Percentiles rank a stretch among this genome's conserved stretches.
phyloP scores from a whole-genome alignment of 2,797 vertebrate species.

The Gephyroberyx darwinii region DNA sequence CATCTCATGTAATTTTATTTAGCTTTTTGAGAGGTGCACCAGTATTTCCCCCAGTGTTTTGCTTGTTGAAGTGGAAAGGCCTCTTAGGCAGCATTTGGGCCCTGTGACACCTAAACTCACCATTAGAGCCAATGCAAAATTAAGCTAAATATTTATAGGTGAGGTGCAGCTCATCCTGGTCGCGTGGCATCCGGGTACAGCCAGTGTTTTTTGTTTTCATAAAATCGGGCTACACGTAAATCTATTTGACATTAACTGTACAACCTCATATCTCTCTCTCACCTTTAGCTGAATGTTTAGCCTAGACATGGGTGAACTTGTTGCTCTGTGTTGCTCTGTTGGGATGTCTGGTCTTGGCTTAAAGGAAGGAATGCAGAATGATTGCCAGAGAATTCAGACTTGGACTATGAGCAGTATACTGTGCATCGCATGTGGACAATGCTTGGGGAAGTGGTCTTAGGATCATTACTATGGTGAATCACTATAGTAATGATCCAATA shows the following conservation, averaged over 20 bases:
- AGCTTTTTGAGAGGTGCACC: too few species aligned
- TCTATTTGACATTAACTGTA: slow-evolving; percentile 33
- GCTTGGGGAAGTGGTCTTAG: slow-evolving; percentile 53
- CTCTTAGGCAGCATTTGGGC: too few species aligned
- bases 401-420: slow-evolving; percentile 49
- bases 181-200: too few species aligned
- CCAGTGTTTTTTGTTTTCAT: neutral
- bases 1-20: too few species aligned
- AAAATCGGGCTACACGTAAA: slow-evolving; percentile 24
- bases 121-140: neutral
- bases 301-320: slow-evolving; percentile 66
- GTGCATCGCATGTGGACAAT: slow-evolving; percentile 42
- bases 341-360: slow-evolving; percentile 70
- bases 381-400: slow-evolving; percentile 66
- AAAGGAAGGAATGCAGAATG: slow-evolving; percentile 68
- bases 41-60: neutral
- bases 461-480: slow-evolving; percentile 57
- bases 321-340: slow-evolving; percentile 54
- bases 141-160: neutral
- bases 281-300: slow-evolving; percentile 65
- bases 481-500: too few species aligned
- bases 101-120: neutral
- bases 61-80: neutral
- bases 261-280: slow-evolving; percentile 28
- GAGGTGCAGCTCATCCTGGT: neutral